Conservation (phyloP, 1,140 invertebrate species). For the Physella acuta region DNA sequence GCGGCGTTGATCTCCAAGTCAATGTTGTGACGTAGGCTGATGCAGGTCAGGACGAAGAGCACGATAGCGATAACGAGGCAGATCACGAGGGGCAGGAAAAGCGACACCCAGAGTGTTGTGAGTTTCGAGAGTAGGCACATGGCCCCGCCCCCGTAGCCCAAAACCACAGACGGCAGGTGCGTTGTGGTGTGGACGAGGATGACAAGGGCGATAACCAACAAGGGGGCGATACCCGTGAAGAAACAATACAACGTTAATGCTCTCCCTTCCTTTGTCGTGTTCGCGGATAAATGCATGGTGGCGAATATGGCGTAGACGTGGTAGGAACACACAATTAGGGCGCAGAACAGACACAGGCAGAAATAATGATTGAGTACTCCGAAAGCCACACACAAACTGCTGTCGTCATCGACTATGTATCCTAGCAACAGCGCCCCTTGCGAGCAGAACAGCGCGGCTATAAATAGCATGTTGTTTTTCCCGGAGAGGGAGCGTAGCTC, state of each 20-base stretch:
- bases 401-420: constrained; percentile 3
- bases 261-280: not conserved
- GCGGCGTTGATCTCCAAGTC: constrained; percentile 10
- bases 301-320: constrained; percentile 18
- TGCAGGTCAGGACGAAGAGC: constrained; percentile 11
- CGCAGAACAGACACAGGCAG: not conserved
- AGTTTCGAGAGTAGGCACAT: not conserved
- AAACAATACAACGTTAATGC: not conserved
- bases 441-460: not conserved
- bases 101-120: not conserved
- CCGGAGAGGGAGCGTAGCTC: constrained; percentile 13
- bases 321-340: constrained; percentile 12
- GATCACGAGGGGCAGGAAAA: not conserved
- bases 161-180: not conserved
- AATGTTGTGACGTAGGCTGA: constrained; percentile 3
- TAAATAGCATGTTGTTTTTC: constrained; percentile 21
- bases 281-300: constrained; percentile 22
- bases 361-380: constrained; percentile 13
- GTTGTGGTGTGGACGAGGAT: not conserved
- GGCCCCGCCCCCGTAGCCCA: constrained; percentile 12
- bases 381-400: not conserved
- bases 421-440: constrained; percentile 6
- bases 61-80: not conserved
- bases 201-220: not conserved
- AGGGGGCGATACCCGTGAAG: not conserved